A percentile compares a stretch with the other conserved stretches of the same genome.
Evolutionary conservation across 2,888 invertebrate species (phyloP).

Genomic region (Thera obeliscata): DNA sequence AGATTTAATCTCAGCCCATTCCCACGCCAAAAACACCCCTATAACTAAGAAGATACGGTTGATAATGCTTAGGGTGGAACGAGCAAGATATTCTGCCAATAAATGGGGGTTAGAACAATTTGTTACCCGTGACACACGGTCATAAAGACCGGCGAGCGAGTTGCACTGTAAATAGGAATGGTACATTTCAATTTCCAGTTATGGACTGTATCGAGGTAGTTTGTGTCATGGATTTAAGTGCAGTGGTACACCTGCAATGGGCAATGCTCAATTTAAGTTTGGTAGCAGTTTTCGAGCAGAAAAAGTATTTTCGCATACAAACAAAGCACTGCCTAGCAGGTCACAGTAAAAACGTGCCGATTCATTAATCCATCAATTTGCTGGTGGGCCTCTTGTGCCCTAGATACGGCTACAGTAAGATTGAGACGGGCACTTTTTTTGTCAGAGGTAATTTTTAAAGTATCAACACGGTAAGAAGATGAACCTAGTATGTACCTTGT

Average conservation of each 20-base stretch:
- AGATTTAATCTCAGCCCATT: conserved; percentile 37
- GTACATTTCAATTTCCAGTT: conserved; percentile 36
- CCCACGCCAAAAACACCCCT: conserved; percentile 36
- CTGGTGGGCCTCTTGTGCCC: too few species aligned
- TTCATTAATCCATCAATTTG: too few species aligned
- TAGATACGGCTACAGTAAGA: too few species aligned
- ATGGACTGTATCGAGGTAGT: conserved; percentile 12
- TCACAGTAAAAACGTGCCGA: too few species aligned
- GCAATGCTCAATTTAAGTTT: conserved; percentile 5
- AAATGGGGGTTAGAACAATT: conserved; percentile 63
- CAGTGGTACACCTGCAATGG: not conserved
- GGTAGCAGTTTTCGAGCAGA: not conserved
- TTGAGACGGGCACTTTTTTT: too few species aligned
- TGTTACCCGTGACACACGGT: conserved; percentile 59
- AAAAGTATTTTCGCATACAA: not conserved
- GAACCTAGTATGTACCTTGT: too few species aligned
- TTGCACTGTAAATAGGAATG: conserved; percentile 21
- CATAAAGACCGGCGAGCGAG: conserved; percentile 44
- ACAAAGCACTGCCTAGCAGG: too few species aligned
- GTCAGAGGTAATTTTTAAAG: too few species aligned
- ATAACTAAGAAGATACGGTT: conserved; percentile 32
- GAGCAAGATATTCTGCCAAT: conserved; percentile 57
- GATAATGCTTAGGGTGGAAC: conserved; percentile 24
- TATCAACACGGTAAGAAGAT: too few species aligned
- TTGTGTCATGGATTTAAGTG: conserved; percentile 14